A percentile compares a stretch with the other conserved stretches of the same genome.
Evolutionary conservation across 2,888 invertebrate species (phyloP).

Genomic region (Eupithecia inturbata): DNA sequence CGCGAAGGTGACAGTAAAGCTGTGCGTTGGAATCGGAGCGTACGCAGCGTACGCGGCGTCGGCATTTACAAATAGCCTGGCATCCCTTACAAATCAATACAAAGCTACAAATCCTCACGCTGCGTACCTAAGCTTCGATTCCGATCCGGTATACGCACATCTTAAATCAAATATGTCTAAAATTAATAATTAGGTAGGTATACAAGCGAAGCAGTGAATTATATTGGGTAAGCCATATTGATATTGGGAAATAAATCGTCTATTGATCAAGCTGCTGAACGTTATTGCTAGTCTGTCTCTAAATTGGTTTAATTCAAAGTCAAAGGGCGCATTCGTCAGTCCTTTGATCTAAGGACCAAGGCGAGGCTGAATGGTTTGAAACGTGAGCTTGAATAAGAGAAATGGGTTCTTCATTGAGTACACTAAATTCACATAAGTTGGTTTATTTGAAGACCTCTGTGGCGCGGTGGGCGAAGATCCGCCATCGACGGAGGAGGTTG

Average conservation of each 20-base stretch:
- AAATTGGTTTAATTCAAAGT: constrained; percentile 7
- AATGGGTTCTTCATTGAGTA: background rate
- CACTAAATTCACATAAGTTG: background rate
- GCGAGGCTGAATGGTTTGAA: background rate
- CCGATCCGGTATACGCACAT: no score
- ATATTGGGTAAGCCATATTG: background rate
- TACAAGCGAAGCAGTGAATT: background rate
- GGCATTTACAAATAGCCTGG: no score
- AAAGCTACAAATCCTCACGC: no score
- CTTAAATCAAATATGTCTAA: background rate
- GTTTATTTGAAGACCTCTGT: background rate
- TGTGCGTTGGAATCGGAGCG: no score
- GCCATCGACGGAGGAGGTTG: no score
- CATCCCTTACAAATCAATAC: no score
- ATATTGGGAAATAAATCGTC: constrained; percentile 22
- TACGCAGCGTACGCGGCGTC: no score
- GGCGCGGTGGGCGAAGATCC: no score
- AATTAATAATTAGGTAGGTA: background rate
- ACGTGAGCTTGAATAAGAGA: background rate
- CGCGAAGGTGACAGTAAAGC: no score
- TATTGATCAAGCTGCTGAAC: constrained; percentile 15
- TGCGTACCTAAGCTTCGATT: no score
- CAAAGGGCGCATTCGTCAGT: background rate
- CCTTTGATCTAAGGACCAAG: constrained; percentile 3
- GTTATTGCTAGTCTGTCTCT: background rate